These are phyloP conservation scores for Monochamus alternatus DNA, from an alignment of 2,888 invertebrate genomes.

Conservation along the genomic window DNA sequence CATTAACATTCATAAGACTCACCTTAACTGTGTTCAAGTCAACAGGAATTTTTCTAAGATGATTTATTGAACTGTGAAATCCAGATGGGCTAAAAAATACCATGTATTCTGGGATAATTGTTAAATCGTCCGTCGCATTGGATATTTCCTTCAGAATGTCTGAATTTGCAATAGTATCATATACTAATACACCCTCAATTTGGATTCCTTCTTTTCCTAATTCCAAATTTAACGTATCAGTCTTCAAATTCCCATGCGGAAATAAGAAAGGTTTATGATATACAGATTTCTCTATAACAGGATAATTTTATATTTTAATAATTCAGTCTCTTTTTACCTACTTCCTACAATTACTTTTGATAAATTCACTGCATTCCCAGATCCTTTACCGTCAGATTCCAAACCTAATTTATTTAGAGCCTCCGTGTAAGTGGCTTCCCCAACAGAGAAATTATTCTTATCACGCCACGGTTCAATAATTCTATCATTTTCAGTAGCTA, in stretches of 20 bases:
- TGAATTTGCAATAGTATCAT: constrained; percentile 73
- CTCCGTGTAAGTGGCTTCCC: constrained; percentile 73
- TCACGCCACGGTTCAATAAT: constrained; percentile 53
- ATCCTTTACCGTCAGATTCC: constrained; percentile 72
- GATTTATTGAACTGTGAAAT: constrained; percentile 70
- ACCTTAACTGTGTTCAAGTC: constrained; percentile 60
- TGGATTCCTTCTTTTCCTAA: constrained; percentile 68
- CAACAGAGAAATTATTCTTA: constrained; percentile 68
- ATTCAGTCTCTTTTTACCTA: constrained; percentile 54
- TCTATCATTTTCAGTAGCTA: constrained; percentile 65
- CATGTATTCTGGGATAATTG: constrained; percentile 71
- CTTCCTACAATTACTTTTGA: constrained; percentile 72
- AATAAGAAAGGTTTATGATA: constrained; percentile 71
- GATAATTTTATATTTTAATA: background rate
- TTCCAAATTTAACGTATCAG: constrained; percentile 71
- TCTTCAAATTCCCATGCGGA: constrained; percentile 75
- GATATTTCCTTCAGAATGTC: constrained; percentile 70
- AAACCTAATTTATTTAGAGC: constrained; percentile 70
- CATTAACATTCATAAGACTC: constrained; percentile 26
- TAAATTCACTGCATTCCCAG: constrained; percentile 74
- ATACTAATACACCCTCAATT: constrained; percentile 72
- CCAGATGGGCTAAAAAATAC: constrained; percentile 78
- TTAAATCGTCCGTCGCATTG: constrained; percentile 65
- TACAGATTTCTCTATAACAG: constrained; percentile 64
- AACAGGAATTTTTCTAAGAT: constrained; percentile 65